Base-by-base conservation (phyloP, 2,797 vertebrate species). In the Characodon lateralis region DNA sequence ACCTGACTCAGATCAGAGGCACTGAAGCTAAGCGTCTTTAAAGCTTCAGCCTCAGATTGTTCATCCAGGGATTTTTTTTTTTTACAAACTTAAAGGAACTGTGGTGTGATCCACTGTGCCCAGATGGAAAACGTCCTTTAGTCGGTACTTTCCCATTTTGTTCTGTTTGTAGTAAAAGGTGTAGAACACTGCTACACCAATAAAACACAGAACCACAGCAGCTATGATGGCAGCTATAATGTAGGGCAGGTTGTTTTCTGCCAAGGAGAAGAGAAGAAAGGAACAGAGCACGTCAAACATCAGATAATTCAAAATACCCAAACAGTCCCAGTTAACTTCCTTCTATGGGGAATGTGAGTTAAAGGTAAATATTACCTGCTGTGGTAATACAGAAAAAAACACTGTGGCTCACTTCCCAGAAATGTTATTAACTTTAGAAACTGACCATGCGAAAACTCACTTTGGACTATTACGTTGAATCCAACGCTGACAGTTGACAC, bases 131-230 rank as follows among this genome's bases (percentile, higher is more conserved):
- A 82, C 68, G 0, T 86, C 74, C 77, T 3, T 84, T 41, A 89
- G 43, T 24, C 68, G 81, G 88, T 91, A 93, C 0, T 31, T 0
- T 74, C 90, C 91, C 41, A 2, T 87, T 6, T 61, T n/a, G 6
- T 1, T 71, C 0, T 39, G 18, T 72, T 14, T 87, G 76, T 87
- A 88, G 82, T 2, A 43, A 8, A 0, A 0, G 0, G 0, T 0
- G 68, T 6, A 73, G 5, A 3, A 0, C 0, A 28, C 0, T 0
- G 0, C 0, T 0, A 0, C 0, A 5, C 31, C 0, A 0, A 35
- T 0, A 46, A 13, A 0, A 1, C 41, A 0, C 9, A 75, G 0
- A 20, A 35, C 6, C 24, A 20, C 39, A 18, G 35, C 10, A 6
- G 43, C 14, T n/a, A 68, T 1, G 18, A 6, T 16, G 1, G 22